Evolutionary conservation across 35 echinoderm and acorn worm genomes (phyloP).

Genomic region (Stichopus chloronotus): DNA sequence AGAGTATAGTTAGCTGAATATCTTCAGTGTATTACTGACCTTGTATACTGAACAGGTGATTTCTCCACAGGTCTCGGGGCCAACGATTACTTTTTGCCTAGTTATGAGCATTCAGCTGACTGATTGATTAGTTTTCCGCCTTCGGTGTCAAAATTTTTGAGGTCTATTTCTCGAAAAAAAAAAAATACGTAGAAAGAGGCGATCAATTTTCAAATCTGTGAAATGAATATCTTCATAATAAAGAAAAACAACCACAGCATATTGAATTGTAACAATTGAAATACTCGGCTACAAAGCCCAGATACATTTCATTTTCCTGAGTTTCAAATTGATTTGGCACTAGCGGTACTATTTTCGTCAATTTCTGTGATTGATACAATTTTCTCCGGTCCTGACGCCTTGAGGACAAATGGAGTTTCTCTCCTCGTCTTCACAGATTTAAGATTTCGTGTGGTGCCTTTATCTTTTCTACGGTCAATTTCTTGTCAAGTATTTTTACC

Average conservation of each 20-base stretch:
- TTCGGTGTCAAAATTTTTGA: not conserved
- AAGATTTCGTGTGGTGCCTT: too few species aligned
- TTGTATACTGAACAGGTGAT: too few species aligned
- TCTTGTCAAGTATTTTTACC: not conserved
- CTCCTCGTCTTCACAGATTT: too few species aligned
- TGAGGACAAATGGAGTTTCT: not conserved
- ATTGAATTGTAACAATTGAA: not conserved
- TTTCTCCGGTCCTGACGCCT: not conserved
- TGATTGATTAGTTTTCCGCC: not conserved
- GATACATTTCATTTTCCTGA: not conserved
- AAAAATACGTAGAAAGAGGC: too few species aligned
- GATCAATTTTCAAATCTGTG: not conserved
- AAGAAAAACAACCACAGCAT: not conserved
- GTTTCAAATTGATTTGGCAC: slow-evolving; percentile 12
- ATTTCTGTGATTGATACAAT: slow-evolving; percentile 2
- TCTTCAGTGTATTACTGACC: too few species aligned
- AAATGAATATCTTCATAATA: not conserved
- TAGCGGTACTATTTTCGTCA: not conserved
- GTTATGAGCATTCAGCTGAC: not conserved
- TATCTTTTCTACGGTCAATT: not conserved
- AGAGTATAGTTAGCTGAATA: too few species aligned
- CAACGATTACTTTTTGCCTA: too few species aligned
- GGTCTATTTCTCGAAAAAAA: not conserved
- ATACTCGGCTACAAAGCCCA: not conserved
- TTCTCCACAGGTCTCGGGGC: too few species aligned